A percentile compares a stretch with the other conserved stretches of the same genome.
phyloP scores from a whole-genome alignment of 2,888 invertebrate genomes.

The Volucella inflata region DNA sequence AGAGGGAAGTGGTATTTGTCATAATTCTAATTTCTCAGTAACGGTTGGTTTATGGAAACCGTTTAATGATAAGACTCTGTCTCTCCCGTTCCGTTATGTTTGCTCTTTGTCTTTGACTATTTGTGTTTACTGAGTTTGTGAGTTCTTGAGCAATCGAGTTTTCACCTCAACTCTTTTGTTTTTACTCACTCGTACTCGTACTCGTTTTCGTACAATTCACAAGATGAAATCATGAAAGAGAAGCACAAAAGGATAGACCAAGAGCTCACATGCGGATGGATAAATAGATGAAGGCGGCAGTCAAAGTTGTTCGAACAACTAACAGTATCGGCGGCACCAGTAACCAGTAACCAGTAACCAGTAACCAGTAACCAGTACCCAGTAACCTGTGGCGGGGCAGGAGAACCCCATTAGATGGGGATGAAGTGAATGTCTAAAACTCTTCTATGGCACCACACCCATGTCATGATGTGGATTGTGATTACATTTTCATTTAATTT shows the following conservation, averaged over 20 bases:
- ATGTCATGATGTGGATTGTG: conserved; percentile 76
- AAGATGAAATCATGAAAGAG: conserved; percentile 54
- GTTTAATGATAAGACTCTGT: conserved; percentile 58
- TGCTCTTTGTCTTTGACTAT: conserved; percentile 30
- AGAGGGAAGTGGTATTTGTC: conserved; percentile 7
- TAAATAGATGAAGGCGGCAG: conserved; percentile 63
- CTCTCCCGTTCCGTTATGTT: conserved; percentile 59
- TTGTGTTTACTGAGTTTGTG: background rate
- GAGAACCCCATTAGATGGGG: conserved; percentile 60
- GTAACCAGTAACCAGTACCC: no score
- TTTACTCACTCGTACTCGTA: conserved; percentile 54
- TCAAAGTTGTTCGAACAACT: conserved; percentile 24
- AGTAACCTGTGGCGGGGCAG: conserved; percentile 20
- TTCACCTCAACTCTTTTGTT: conserved; percentile 68
- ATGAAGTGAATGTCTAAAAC: conserved; percentile 75
- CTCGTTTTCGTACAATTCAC: conserved; percentile 4
- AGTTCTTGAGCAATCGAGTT: conserved; percentile 22
- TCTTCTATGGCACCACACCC: conserved; percentile 75
- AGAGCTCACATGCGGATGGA: conserved; percentile 19
- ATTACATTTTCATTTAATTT: conserved; percentile 76
- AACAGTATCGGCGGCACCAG: conserved; percentile 26
- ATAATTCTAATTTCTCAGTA: conserved; percentile 45
- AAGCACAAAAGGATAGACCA: conserved; percentile 40
- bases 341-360: no score
- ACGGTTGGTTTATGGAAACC: conserved; percentile 60